Percentiles rank a stretch among this genome's conserved stretches.
Conservation (phyloP, 2,113 vertebrate genomes). For the Odocoileus virginianus region DNA sequence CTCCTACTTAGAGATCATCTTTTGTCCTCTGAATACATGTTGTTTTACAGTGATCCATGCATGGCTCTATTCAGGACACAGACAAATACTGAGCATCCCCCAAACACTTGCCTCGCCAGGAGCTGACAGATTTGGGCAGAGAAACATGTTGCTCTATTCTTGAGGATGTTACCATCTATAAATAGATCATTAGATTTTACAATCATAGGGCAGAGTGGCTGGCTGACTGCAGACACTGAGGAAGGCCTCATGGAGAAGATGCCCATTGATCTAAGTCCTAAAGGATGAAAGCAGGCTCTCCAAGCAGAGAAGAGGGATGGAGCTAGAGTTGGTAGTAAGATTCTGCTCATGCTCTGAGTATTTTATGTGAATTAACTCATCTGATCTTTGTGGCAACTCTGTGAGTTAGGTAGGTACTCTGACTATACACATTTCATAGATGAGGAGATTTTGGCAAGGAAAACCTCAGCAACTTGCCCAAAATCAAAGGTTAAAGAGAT, state of each 20-base stretch:
- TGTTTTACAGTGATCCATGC: not conserved
- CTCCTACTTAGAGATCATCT: not conserved
- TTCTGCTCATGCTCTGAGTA: not conserved
- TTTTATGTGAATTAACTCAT: not conserved
- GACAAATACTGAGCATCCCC: not conserved
- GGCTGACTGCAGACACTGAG: not conserved
- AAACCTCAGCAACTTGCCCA: not conserved
- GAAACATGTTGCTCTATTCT: not conserved
- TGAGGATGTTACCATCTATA: not conserved
- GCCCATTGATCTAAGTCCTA: not conserved
- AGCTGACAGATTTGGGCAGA: not conserved
- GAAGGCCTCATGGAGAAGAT: not conserved
- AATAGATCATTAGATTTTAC: not conserved
- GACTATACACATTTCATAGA: not conserved
- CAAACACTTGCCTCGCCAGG: not conserved
- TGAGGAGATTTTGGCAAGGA: not conserved
- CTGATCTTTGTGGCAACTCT: not conserved
- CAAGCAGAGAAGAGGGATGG: not conserved
- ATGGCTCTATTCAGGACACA: not conserved
- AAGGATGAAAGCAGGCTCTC: not conserved
- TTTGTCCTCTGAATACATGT: not conserved
- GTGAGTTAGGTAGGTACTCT: not conserved
- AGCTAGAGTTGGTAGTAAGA: not conserved
- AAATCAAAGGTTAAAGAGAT: not conserved
- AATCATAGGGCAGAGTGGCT: not conserved